Base-by-base conservation (phyloP, 2,113 vertebrate genomes). In the Burhinus oedicnemus region DNA sequence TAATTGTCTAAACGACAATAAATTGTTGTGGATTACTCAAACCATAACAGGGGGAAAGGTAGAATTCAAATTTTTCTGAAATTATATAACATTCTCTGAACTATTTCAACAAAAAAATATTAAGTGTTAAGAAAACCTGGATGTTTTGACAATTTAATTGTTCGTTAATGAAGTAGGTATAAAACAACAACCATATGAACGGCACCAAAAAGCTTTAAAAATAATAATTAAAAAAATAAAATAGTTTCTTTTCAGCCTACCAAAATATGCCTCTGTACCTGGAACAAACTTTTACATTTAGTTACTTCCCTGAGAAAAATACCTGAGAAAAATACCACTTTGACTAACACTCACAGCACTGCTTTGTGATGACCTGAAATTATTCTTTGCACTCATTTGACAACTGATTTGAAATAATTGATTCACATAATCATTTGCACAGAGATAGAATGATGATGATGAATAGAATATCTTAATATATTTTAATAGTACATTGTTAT, bases 51-150 rank as follows among this genome's bases (percentile, higher is more conserved):
- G n/a, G 0, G 7, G 8, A 11, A 71, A 83, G 1, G 10, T 60
- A 68, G 5, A 4, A 68, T 68, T 60, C 11, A 55, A 84, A 44
- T n/a, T 55, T 82, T 51, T 76, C 20, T 19, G 47, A 71, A 84
- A 68, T 38, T 0, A 16, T 26, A 38, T 22, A n/a, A 51, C 45
- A 23, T 72, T 51, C 10, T 42, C 14, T 18, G 17, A 87, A 62
- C 0, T 13, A 54, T n/a, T 89, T 89, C 3, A 52, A 40, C 3
- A 30, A 44, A 66, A 84, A 30, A 29, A 44, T 0, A 5, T n/a
- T 68, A 3, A 0, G 0, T 34, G 1, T 66, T 21, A 60, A 80
- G 54, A 83, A 87, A 91, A 6, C 2, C 4, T 52, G 11, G 12
- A 44, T 49, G 4, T 36, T 85, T 71, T 69, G 4, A 69, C 9